phyloP scores from a whole-genome alignment of 1,140 invertebrate species.

The Eciton burchellii region DNA sequence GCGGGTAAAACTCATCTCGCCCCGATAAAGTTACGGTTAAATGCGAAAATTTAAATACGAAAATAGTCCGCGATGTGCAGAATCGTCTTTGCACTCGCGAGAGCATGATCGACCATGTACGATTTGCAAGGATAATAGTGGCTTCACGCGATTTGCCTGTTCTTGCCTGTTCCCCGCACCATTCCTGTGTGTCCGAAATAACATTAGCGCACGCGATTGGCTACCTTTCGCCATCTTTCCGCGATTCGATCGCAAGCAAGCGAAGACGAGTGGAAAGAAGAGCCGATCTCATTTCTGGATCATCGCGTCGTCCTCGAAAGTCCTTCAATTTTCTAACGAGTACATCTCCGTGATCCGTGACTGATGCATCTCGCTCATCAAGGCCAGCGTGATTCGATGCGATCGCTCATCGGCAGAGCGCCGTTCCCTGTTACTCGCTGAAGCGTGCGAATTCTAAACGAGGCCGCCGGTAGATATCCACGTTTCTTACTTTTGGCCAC shows the following conservation, averaged over 20 bases:
- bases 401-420: slow-evolving; percentile 5
- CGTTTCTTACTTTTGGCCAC: slow-evolving; percentile 82
- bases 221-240: too few relatives aligned
- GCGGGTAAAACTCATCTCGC: not conserved
- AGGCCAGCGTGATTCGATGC: too few relatives aligned
- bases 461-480: slow-evolving; percentile 68
- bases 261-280: too few relatives aligned
- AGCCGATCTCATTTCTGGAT: too few relatives aligned
- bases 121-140: slow-evolving; percentile 38
- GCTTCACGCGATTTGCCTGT: slow-evolving; percentile 15
- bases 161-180: not conserved
- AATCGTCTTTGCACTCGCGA: slow-evolving; percentile 26
- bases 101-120: not conserved
- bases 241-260: too few relatives aligned
- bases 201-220: not conserved
- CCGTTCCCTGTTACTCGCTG: not conserved
- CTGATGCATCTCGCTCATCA: too few relatives aligned
- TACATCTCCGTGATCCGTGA: too few relatives aligned
- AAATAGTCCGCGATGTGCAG: slow-evolving; percentile 7
- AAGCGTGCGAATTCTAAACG: slow-evolving; percentile 62
- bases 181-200: not conserved
- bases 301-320: too few relatives aligned
- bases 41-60: slow-evolving; percentile 47
- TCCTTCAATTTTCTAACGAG: too few relatives aligned
- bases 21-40: slow-evolving; percentile 3